Conservation (phyloP, 2,797 vertebrate species). For the Microtus agrestis region DNA sequence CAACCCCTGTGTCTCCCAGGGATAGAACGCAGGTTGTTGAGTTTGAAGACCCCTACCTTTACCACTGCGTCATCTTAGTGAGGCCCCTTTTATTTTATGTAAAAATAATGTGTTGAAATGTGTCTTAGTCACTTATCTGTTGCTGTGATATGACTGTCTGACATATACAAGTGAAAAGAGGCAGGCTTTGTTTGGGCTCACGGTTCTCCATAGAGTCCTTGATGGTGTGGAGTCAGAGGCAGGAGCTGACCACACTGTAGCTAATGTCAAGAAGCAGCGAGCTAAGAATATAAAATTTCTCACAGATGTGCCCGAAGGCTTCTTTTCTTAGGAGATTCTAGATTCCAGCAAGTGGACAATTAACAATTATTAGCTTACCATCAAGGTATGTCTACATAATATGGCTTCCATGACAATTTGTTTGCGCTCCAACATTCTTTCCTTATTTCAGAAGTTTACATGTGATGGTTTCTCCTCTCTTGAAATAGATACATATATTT, state of each 20-base stretch:
- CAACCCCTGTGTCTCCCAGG: too few relatives aligned
- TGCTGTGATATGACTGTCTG: background rate
- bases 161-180: background rate
- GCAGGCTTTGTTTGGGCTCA: background rate
- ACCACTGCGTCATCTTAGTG: background rate
- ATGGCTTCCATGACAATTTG: background rate
- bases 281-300: background rate
- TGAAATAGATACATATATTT: background rate
- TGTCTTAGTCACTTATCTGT: background rate
- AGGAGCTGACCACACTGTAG: background rate
- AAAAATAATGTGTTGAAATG: background rate
- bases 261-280: background rate
- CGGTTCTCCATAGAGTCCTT: background rate
- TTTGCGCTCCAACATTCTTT: background rate
- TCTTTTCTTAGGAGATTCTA: background rate
- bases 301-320: background rate
- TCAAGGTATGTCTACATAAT: background rate
- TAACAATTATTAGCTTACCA: background rate
- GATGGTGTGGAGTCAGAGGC: background rate
- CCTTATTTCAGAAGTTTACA: background rate
- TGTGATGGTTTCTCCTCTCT: background rate
- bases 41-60: too few relatives aligned
- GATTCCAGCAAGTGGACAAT: background rate
- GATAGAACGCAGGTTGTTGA: background rate
- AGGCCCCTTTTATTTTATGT: background rate